These are phyloP conservation scores for Halcyon chelicuti DNA, from an alignment of 2,797 vertebrate species.

Conservation along the genomic window DNA sequence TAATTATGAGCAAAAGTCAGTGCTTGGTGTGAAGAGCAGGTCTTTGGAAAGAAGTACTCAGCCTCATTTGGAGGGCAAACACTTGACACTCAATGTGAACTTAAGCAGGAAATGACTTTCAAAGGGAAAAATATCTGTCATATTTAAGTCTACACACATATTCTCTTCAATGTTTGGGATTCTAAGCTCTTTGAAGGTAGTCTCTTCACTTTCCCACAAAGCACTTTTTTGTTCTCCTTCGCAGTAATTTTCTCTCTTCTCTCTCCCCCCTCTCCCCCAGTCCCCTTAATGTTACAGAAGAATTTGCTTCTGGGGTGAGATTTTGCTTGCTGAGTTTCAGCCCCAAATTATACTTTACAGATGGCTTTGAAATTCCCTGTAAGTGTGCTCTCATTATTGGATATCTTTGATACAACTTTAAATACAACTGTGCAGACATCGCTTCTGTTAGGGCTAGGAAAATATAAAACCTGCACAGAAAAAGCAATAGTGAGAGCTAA, in stretches of 20 bases:
- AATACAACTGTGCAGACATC: constrained; percentile 18
- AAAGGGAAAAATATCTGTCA: constrained; percentile 54
- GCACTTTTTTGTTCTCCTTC: constrained; percentile 58
- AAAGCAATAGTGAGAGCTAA: constrained; percentile 5
- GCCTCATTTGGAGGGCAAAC: constrained; percentile 47
- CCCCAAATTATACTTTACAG: constrained; percentile 61
- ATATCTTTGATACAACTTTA: constrained; percentile 58
- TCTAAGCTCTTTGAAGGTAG: constrained; percentile 60
- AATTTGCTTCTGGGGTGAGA: constrained; percentile 59
- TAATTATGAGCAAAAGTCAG: neutral
- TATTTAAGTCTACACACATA: constrained; percentile 51
- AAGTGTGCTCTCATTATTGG: constrained; percentile 55
- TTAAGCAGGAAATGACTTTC: constrained; percentile 55
- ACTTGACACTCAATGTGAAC: constrained; percentile 52
- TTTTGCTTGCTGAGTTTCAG: constrained; percentile 64
- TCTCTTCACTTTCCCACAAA: constrained; percentile 56
- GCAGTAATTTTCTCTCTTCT: constrained; percentile 59
- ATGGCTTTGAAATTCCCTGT: constrained; percentile 60
- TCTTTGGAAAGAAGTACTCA: neutral
- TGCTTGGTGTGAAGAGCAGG: neutral
- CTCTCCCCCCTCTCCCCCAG: neutral
- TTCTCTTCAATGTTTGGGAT: constrained; percentile 57
- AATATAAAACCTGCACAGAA: constrained; percentile 31
- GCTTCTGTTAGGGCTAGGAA: constrained; percentile 5
- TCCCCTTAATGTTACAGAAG: constrained; percentile 57